A percentile compares a stretch with the other conserved stretches of the same genome.
phyloP scores from a whole-genome alignment of 2,113 vertebrate species.

The Prochilodus magdalenae region DNA sequence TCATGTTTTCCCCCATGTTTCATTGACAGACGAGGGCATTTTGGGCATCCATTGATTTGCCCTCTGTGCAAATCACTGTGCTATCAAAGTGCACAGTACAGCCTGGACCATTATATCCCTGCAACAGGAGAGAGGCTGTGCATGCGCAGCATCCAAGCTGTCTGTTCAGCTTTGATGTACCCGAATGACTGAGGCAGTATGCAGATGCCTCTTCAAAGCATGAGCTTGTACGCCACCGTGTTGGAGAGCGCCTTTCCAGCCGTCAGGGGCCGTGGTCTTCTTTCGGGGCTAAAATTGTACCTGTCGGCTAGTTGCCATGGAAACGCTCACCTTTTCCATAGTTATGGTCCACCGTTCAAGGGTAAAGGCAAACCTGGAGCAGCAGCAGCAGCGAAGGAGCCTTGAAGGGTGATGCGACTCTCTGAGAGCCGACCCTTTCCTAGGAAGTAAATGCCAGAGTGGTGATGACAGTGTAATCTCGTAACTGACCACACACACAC shows the following conservation, averaged over 20 bases:
- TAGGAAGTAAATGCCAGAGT: constrained; percentile 1
- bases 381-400: constrained; percentile 10
- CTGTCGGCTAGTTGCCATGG: constrained; percentile 56
- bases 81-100: too few species aligned
- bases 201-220: background rate
- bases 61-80: background rate
- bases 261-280: constrained; percentile 29
- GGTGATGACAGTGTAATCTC: constrained; percentile 21
- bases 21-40: background rate
- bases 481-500: constrained; percentile 4
- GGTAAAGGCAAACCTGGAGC: constrained; percentile 17
- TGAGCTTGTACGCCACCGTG: background rate
- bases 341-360: constrained; percentile 39
- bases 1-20: background rate
- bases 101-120: too few species aligned
- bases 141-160: too few species aligned
- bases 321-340: constrained; percentile 41
- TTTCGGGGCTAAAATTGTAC: constrained; percentile 41
- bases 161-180: background rate
- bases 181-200: background rate
- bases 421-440: constrained; percentile 11
- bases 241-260: background rate
- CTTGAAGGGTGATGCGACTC: background rate
- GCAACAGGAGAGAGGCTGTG: too few species aligned
- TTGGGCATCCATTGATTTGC: background rate